phyloP scores from a whole-genome alignment of 2,113 vertebrate species.

The Pygoscelis antarcticus region DNA sequence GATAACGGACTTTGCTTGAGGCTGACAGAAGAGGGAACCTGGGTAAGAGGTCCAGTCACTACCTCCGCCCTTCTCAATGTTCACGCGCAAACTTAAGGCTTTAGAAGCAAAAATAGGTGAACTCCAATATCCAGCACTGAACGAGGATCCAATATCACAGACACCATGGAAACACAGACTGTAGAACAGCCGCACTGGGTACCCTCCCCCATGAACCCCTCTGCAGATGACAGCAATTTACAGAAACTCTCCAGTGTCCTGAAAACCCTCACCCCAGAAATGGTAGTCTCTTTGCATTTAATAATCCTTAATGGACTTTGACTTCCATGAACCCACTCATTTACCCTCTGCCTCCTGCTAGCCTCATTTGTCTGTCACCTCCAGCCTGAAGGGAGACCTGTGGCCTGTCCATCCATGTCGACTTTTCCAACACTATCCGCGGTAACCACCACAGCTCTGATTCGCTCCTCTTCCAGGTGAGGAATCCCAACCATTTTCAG shows the following conservation, averaged over 20 bases:
- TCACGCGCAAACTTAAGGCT: background rate
- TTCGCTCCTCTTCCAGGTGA: background rate
- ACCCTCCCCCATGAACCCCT: too few species aligned
- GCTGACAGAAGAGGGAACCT: background rate
- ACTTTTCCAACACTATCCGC: background rate
- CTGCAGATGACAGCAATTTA: background rate
- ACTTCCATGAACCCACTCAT: background rate
- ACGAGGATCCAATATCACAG: background rate
- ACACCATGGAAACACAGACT: background rate
- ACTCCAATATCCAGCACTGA: background rate
- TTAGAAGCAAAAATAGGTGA: background rate
- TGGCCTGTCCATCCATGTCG: fast-evolving
- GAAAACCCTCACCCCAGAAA: background rate
- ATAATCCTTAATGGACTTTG: background rate
- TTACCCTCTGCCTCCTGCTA: background rate
- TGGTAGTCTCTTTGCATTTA: background rate
- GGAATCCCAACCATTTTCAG: background rate
- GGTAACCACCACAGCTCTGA: background rate
- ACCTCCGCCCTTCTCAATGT: background rate
- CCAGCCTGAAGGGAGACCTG: background rate
- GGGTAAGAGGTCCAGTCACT: background rate
- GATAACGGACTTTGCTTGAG: fast-evolving
- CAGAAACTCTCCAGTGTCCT: background rate
- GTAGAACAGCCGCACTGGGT: background rate
- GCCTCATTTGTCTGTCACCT: background rate